A percentile compares a stretch with the other conserved stretches of the same genome.
Evolutionary conservation across 2,113 vertebrate genomes (phyloP).

Genomic region (Herpailurus yagouaroundi): DNA sequence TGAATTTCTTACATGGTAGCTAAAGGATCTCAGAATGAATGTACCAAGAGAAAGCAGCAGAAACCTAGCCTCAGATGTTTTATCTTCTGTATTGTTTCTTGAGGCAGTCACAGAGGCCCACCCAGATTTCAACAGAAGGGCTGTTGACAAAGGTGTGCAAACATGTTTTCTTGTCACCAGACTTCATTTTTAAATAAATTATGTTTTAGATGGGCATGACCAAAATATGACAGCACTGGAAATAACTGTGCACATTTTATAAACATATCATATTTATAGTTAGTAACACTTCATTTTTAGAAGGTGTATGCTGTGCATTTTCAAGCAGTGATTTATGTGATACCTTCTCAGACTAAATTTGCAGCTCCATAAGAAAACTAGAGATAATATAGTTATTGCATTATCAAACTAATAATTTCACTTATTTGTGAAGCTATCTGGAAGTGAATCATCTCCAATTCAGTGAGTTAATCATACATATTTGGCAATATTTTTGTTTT

Average conservation of each 20-base stretch:
- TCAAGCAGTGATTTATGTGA: not conserved
- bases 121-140: not conserved
- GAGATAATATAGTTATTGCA: not conserved
- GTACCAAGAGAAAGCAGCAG: not conserved
- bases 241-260: not conserved
- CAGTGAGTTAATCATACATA: not conserved
- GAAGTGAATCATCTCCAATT: not conserved
- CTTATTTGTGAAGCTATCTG: not conserved
- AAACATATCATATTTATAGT: not conserved
- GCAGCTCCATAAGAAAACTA: not conserved
- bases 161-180: not conserved
- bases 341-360: slow-evolving; percentile 24
- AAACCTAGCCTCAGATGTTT: not conserved
- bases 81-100: not conserved
- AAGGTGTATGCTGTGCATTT: not conserved
- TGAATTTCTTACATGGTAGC: not conserved
- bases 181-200: not conserved
- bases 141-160: not conserved
- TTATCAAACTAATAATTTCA: not conserved
- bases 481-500: slow-evolving; percentile 12
- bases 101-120: not conserved
- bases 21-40: not conserved
- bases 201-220: not conserved
- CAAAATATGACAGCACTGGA: slow-evolving; percentile 2
- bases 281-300: slow-evolving; percentile 31